Conservation (phyloP, 2,888 invertebrate species). For the Thera britannica region DNA sequence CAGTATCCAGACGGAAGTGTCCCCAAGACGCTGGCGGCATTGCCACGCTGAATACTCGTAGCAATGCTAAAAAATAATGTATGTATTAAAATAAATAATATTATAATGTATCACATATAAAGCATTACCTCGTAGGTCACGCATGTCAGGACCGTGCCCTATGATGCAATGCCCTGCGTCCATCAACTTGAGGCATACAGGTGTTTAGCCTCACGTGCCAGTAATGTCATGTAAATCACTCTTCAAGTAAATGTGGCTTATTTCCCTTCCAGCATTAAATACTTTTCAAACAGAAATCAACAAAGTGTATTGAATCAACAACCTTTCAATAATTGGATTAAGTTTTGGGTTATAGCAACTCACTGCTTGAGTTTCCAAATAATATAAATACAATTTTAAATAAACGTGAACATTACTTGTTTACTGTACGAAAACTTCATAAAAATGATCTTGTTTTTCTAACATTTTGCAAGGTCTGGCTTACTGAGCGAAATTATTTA, state of each 20-base stretch:
- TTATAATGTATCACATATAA: no score
- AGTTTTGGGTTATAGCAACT: conserved; percentile 7
- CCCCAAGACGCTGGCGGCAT: no score
- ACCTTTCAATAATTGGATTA: conserved; percentile 11
- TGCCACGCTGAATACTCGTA: no score
- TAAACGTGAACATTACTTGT: conserved; percentile 1
- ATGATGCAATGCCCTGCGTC: no score
- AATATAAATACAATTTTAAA: background rate
- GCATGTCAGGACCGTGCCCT: no score
- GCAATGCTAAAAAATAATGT: no score
- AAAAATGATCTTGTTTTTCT: conserved; percentile 15
- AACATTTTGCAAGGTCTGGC: conserved; percentile 11
- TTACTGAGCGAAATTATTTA: conserved; percentile 8
- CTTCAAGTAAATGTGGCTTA: background rate
- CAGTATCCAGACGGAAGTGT: no score
- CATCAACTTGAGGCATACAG: no score
- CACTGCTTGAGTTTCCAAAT: conserved; percentile 7
- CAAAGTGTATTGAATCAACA: conserved; percentile 9
- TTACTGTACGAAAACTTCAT: conserved; percentile 10
- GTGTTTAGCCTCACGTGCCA: no score
- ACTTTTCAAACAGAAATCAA: conserved; percentile 3
- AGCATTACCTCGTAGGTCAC: no score
- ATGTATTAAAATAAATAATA: no score
- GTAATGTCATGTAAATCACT: background rate
- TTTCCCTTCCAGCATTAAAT: background rate